Conservation (phyloP, 1,140 invertebrate genomes). For the Anthonomus grandis region DNA sequence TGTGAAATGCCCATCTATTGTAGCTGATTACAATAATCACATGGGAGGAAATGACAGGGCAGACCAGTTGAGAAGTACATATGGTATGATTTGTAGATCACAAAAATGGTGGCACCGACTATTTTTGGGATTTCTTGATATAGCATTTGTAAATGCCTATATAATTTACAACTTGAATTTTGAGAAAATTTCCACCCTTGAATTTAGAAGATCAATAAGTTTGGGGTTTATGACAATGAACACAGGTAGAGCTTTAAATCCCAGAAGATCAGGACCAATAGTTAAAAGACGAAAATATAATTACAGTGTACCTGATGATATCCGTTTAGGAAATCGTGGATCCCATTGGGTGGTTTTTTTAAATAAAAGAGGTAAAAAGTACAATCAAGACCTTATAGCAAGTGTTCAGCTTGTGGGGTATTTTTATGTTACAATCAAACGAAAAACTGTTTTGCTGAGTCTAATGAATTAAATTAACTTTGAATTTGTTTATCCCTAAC, state of each 20-base stretch:
- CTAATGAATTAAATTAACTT: no score
- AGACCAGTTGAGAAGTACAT: no score
- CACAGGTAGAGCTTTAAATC: not conserved
- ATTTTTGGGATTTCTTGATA: no score
- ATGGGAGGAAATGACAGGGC: no score
- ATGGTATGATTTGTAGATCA: no score
- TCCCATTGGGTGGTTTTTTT: slow-evolving; percentile 44
- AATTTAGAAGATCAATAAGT: not conserved
- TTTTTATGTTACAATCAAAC: no score
- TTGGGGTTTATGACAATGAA: not conserved
- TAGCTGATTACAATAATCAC: no score
- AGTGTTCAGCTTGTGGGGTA: slow-evolving; percentile 43
- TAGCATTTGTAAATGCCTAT: no score
- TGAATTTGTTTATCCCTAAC: no score
- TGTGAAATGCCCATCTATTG: no score
- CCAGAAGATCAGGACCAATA: no score
- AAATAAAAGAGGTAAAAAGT: slow-evolving; percentile 40
- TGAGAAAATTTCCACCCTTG: not conserved
- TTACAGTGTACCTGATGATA: slow-evolving; percentile 42
- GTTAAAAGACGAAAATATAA: slow-evolving; percentile 26
- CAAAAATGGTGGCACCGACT: not conserved
- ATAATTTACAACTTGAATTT: not conserved
- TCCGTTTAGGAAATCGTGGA: slow-evolving; percentile 44
- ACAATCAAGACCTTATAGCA: slow-evolving; percentile 44
- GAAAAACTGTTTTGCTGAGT: no score